phyloP scores from a whole-genome alignment of 2,888 invertebrate species.

The Aphidoletes aphidimyza region DNA sequence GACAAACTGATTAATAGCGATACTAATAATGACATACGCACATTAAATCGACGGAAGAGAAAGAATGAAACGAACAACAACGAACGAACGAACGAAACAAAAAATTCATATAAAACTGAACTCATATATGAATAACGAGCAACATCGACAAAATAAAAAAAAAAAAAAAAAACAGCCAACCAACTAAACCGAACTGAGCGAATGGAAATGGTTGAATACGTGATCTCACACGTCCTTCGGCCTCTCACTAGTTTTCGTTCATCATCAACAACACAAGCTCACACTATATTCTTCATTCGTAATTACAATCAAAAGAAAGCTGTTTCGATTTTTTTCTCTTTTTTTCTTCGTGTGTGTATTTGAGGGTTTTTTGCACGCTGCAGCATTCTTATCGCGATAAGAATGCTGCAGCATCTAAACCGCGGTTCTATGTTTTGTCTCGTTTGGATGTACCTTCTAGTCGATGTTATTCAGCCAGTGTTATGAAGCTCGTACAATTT shows the following conservation, averaged over 20 bases:
- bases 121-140: too few species aligned
- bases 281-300: constrained; percentile 22
- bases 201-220: neutral
- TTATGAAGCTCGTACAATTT: neutral
- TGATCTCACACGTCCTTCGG: constrained; percentile 22
- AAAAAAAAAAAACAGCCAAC: neutral
- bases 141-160: neutral
- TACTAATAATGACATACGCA: constrained; percentile 37
- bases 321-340: neutral
- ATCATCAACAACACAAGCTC: constrained; percentile 24
- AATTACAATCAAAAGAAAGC: constrained; percentile 31
- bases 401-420: too few species aligned
- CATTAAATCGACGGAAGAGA: neutral
- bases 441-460: neutral
- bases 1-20: constrained; percentile 49
- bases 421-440: neutral
- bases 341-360: neutral
- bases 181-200: neutral
- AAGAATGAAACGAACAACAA: neutral
- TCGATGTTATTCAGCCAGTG: neutral
- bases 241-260: constrained; percentile 25
- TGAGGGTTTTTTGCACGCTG: neutral
- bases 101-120: too few species aligned
- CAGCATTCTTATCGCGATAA: too few species aligned
- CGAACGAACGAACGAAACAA: neutral